Percentiles rank a stretch among this genome's conserved stretches.
phyloP scores from a whole-genome alignment of 2,888 invertebrate species.

The Oligia fasciuncula region DNA sequence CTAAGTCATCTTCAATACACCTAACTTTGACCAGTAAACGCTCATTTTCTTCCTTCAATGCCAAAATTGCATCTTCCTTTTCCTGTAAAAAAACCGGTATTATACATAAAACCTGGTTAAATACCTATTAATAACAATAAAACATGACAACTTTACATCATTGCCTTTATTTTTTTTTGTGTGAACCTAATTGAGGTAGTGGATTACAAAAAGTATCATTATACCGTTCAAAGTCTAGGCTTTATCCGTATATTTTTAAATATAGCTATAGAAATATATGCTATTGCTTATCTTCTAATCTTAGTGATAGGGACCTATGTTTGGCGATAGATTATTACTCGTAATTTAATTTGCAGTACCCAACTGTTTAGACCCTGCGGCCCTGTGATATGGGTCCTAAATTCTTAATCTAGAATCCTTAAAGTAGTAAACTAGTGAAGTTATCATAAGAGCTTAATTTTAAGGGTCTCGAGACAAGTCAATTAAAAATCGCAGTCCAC shows the following conservation, averaged over 20 bases:
- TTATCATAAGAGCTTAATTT: no score
- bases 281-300: neutral
- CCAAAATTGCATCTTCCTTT: conserved; percentile 85
- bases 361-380: no score
- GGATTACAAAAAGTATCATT: neutral
- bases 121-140: neutral
- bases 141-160: conserved; percentile 8
- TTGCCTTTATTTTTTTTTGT: neutral
- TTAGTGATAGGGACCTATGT: neutral
- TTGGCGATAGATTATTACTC: neutral
- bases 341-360: neutral
- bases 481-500: neutral
- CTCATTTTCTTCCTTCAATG: conserved; percentile 87
- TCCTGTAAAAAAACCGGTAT: conserved; percentile 75
- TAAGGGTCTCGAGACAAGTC: neutral
- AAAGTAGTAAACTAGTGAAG: neutral
- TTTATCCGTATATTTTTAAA: neutral
- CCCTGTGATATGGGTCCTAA: neutral
- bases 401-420: no score
- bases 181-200: neutral
- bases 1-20: conserved; percentile 72
- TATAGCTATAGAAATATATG: no score
- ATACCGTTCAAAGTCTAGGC: conserved; percentile 5
- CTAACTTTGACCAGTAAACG: conserved; percentile 82
- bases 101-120: neutral